These are phyloP conservation scores for Parauchenoglanis ngamensis DNA, from an alignment of 2,797 vertebrate genomes.

Conservation along the genomic window DNA sequence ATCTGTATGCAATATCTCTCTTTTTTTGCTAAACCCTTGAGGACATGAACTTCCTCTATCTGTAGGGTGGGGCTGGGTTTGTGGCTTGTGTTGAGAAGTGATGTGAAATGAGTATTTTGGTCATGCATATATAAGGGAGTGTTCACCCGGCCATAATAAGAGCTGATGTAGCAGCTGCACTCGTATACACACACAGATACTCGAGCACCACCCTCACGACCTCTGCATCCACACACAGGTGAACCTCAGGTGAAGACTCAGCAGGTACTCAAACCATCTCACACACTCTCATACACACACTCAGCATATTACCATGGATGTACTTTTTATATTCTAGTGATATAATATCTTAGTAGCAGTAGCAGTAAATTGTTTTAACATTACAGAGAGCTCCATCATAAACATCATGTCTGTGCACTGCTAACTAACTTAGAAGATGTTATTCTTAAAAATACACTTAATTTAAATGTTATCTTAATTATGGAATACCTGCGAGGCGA, in stretches of 20 bases:
- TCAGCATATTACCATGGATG: neutral
- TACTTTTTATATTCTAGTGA: neutral
- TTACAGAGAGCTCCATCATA: neutral
- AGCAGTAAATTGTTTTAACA: neutral
- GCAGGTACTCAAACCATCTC: conserved; percentile 8
- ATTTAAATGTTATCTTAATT: neutral
- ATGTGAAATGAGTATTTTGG: neutral
- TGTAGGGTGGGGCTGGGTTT: conserved; percentile 27
- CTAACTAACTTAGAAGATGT: neutral
- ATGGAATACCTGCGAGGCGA: neutral
- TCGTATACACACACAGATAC: neutral
- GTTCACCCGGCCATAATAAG: neutral
- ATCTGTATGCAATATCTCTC: conserved; percentile 21
- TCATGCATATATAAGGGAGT: neutral
- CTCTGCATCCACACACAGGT: neutral
- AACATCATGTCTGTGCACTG: neutral
- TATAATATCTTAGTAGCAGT: neutral
- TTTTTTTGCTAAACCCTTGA: conserved; percentile 8
- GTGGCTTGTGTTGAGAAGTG: conserved; percentile 21
- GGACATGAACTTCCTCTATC: conserved; percentile 47
- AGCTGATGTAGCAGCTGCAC: neutral
- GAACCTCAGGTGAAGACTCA: neutral
- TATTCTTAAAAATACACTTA: neutral
- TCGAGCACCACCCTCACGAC: neutral
- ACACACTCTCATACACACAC: neutral